A percentile compares a stretch with the other conserved stretches of the same genome.
phyloP scores from a whole-genome alignment of 2,113 vertebrate species.

The Hiodon alosoides region DNA sequence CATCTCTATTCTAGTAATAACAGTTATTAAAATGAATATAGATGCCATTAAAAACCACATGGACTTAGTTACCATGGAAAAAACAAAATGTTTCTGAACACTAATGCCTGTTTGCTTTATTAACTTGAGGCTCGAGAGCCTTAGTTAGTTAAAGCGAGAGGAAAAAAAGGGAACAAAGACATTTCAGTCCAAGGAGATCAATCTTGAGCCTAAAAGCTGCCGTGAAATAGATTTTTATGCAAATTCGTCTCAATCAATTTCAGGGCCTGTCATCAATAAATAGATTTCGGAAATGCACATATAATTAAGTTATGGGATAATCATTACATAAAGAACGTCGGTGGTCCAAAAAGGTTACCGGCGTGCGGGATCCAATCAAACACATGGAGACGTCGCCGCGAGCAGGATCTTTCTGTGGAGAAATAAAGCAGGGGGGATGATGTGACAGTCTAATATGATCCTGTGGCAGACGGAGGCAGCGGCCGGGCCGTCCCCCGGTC shows the following conservation, averaged over 20 bases:
- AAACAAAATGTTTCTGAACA: background rate
- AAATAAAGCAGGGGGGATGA: slow-evolving; percentile 53
- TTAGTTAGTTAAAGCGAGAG: background rate
- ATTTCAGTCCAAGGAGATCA: slow-evolving; percentile 53
- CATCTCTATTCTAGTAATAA: slow-evolving; percentile 10
- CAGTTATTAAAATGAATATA: slow-evolving; percentile 15
- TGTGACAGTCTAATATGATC: slow-evolving; percentile 57
- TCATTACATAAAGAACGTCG: slow-evolving; percentile 57
- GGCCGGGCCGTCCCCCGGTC: slow-evolving; percentile 78
- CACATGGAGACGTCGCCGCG: slow-evolving; percentile 1
- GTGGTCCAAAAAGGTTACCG: slow-evolving; percentile 42
- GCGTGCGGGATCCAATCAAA: slow-evolving; percentile 43
- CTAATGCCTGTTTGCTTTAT: background rate
- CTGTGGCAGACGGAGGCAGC: slow-evolving; percentile 66
- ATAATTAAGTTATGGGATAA: slow-evolving; percentile 61
- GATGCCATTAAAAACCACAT: slow-evolving; percentile 20
- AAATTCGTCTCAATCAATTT: slow-evolving; percentile 62
- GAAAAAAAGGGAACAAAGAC: slow-evolving; percentile 40
- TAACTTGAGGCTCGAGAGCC: background rate
- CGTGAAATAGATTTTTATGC: slow-evolving; percentile 70
- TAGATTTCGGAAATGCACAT: slow-evolving; percentile 45
- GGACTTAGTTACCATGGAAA: slow-evolving; percentile 15
- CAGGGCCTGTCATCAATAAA: slow-evolving; percentile 51
- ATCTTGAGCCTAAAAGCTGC: slow-evolving; percentile 44
- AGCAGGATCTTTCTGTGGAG: slow-evolving; percentile 36